Conservation (phyloP, 2,797 vertebrate genomes). For the Phoebastria nigripes region DNA sequence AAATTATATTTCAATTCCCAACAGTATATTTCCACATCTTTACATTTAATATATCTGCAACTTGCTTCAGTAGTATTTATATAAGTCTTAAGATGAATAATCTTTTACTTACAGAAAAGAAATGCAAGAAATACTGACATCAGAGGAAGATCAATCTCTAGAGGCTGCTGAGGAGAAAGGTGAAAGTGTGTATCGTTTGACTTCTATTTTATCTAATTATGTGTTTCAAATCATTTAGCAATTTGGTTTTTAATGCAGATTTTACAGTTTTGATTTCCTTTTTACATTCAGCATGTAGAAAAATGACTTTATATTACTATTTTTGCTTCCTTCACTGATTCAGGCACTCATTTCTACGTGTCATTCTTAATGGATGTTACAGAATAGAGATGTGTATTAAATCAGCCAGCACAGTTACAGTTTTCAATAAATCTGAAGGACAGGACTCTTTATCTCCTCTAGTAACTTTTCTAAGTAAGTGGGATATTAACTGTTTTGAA, state of each 20-base stretch:
- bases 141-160: slow-evolving; percentile 31
- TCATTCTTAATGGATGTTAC: background rate
- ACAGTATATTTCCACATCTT: background rate
- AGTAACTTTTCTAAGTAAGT: background rate
- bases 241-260: background rate
- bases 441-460: background rate
- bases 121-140: slow-evolving; percentile 37
- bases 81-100: background rate
- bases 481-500: background rate
- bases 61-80: background rate
- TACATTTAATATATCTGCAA: background rate
- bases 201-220: background rate
- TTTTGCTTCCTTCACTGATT: background rate
- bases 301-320: background rate
- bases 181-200: slow-evolving; percentile 29
- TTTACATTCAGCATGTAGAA: background rate
- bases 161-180: background rate
- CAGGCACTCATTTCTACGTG: background rate
- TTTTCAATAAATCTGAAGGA: background rate
- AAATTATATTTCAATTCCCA: background rate
- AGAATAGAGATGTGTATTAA: background rate
- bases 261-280: background rate
- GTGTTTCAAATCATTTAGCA: background rate
- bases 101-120: slow-evolving; percentile 63
- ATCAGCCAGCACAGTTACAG: background rate